Evolutionary conservation across 2,888 invertebrate genomes (phyloP), one percentile per base, ranked within the genome.

Genomic region (Petrolisthes manimaculis): DNA sequence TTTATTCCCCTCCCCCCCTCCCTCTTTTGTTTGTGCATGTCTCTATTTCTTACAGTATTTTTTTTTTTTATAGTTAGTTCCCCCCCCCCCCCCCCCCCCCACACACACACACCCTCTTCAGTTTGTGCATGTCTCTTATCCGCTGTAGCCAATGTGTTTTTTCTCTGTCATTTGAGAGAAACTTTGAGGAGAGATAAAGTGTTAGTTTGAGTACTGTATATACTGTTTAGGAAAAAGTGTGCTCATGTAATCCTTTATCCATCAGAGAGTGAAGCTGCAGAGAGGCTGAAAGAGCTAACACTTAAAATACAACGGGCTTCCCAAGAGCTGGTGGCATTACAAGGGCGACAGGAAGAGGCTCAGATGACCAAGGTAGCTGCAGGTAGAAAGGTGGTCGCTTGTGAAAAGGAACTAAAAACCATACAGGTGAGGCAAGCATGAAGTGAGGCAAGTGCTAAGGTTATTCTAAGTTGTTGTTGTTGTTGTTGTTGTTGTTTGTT

Each of bases 241-340:
- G 37, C 0, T 37, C 37, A 37, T 37, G 37, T 37, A 37, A 37
- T 3, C 67, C 18, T 18, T 21, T 18, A 2, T 56, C 51, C 37
- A 8, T 18, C 51, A 86, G 86, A 74, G 21, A 37, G 51, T 3
- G 51, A 74, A 53, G 74, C 55, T 4, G 12, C 12, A 1, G n/a
- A 37, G 53, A 69, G 24, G 2, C 51, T 89, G 12, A 9, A n/a
- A 37, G 83, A 85, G 51, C 85, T 82, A 14, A 71, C 83, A 8
- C 18, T 61, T 6, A 24, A 79, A 6, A 85, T 89, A n/a, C 21
- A 85, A 1, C 37, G 51, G 2, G 69, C 82, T 6, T 89, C 89
- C 2, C 85, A 83, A 21, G 12, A 3, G 9, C 21, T 51, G 4
- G 78, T 18, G 4, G 6, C 18, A 5, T 51, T 84, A 12, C 51